Evolutionary conservation across 2,113 vertebrate species (phyloP).

Genomic region (Dinomys branickii): DNA sequence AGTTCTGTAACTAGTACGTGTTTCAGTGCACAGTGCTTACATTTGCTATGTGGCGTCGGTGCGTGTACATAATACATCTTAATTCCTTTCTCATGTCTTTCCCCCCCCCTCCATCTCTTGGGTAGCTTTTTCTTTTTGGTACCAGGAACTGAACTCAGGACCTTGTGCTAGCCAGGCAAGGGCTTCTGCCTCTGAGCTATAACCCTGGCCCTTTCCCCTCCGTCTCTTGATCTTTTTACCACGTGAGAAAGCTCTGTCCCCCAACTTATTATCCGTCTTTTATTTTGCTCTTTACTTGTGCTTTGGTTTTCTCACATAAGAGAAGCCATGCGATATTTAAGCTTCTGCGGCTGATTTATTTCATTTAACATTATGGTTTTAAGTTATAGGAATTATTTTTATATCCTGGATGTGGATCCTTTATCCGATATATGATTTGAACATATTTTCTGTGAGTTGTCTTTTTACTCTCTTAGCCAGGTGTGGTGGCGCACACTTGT

Average conservation of each 20-base stretch:
- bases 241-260: neutral
- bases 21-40: neutral
- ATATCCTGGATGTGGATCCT: neutral
- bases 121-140: too few species aligned
- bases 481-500: too few species aligned
- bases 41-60: neutral
- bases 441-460: neutral
- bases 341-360: neutral
- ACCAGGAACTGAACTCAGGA: too few species aligned
- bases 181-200: too few species aligned
- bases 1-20: neutral
- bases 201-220: neutral
- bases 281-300: neutral
- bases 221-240: neutral
- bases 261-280: neutral
- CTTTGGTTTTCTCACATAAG: neutral
- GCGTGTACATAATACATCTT: neutral
- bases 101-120: neutral
- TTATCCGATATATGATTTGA: constrained; percentile 12
- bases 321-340: neutral
- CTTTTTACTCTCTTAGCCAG: neutral
- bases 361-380: neutral
- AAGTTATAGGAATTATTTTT: neutral
- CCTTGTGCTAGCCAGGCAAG: too few species aligned
- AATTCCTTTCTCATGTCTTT: neutral